Evolutionary conservation across 92 coral and sea anemone species (phyloP), one percentile per base, ranked within the genome.

Genomic region (Palythoa grandiflora): DNA sequence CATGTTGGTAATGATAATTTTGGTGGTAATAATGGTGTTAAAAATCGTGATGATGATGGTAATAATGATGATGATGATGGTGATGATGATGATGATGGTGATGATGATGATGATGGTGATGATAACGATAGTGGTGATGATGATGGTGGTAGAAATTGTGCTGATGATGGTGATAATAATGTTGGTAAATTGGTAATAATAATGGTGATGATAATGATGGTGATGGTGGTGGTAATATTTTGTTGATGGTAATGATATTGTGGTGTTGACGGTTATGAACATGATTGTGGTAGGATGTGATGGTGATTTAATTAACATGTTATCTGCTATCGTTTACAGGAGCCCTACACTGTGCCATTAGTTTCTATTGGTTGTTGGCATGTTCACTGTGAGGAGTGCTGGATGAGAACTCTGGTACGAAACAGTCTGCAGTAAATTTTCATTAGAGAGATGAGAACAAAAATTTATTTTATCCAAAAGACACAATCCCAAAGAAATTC

Each of bases 291-390:
- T 28, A 28, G 28, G 28, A 28, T 28, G 28, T 72, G 52, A 35
- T 72, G 38, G 16, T 20, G 73, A 28, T 20, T 10, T 2, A 20
- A 57, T 57, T 38, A 54, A 53, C 20, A 28, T 36, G 38, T 15
- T 37, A 36, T 28, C 14, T 57, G 15, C 9, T 66, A 21, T 20
- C 6, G 21, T 66, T 44, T 85, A 17, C 80, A 94, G 98, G 98
- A 94, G 86, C 94, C 98, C 3, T 94, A 94, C 85, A 89, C 93
- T 11, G 90, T 93, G 75, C 96, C 98, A 6, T 84, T 95, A 50
- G 96, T 91, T 16, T 95, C 98, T 51, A 93, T 95, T 63, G 94
- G 96, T 47, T 95, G 98, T 59, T 95, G 98, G 98, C 98, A 95
- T 73, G 98, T 95, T 39, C 98, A 95, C 81, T 95, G 98, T 77